Percentiles rank a stretch among this genome's conserved stretches.
phyloP scores from a whole-genome alignment of 1,140 invertebrate genomes.

The Drosophila grimshawi region DNA sequence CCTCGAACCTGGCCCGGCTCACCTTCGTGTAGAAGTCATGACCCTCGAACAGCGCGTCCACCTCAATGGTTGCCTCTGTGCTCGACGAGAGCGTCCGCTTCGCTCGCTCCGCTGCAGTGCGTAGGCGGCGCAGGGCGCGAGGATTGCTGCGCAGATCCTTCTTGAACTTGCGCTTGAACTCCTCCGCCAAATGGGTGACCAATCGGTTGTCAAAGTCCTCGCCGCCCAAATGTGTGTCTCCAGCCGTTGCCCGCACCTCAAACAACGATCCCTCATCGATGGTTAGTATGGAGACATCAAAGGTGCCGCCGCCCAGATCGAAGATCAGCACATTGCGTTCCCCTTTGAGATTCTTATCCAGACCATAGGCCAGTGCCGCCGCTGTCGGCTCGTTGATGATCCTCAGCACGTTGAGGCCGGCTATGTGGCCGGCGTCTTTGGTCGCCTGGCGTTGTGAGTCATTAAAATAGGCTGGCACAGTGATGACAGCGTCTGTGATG shows the following conservation, averaged over 20 bases:
- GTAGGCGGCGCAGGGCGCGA: constrained; percentile 90
- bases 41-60: constrained; percentile 90
- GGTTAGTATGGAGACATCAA: constrained; percentile 94
- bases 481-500: constrained; percentile 88
- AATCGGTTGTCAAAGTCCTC: constrained; percentile 93
- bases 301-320: constrained; percentile 90
- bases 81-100: constrained; percentile 89
- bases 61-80: constrained; percentile 89
- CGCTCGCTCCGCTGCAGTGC: constrained; percentile 90
- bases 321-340: constrained; percentile 91
- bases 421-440: constrained; percentile 88
- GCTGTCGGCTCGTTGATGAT: constrained; percentile 91
- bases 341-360: constrained; percentile 91
- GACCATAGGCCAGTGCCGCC: constrained; percentile 90
- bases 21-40: constrained; percentile 94
- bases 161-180: constrained; percentile 94
- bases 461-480: constrained; percentile 88
- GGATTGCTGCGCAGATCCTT: constrained; percentile 91
- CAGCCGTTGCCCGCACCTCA: constrained; percentile 91
- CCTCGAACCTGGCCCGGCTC: constrained; percentile 93
- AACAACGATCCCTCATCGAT: constrained; percentile 93
- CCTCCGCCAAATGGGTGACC: constrained; percentile 90
- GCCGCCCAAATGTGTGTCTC: constrained; percentile 90
- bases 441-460: constrained; percentile 89
- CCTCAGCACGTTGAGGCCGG: constrained; percentile 88